Evolutionary conservation across 2,888 invertebrate species (phyloP).

Genomic region (Diplolepis rosae): DNA sequence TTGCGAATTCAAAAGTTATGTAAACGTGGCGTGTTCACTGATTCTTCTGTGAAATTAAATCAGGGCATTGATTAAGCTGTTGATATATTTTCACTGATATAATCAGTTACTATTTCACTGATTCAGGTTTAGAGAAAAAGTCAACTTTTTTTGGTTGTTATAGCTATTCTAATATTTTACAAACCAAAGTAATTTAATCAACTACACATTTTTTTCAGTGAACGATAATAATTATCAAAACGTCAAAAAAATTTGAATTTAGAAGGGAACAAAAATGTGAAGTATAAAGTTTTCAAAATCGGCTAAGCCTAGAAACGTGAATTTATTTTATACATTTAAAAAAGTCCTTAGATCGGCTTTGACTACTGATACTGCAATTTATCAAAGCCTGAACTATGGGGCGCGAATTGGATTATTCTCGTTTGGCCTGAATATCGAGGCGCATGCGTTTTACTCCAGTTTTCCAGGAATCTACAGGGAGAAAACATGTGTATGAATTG

Average conservation of each 20-base stretch:
- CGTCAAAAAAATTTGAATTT: neutral
- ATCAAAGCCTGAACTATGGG: slow-evolving; percentile 18
- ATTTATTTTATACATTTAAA: neutral
- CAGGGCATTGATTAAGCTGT: too few relatives aligned
- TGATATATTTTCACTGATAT: too few relatives aligned
- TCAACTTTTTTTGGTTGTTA: too few relatives aligned
- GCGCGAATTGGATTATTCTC: slow-evolving; percentile 49
- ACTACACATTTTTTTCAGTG: too few relatives aligned
- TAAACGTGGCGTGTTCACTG: too few relatives aligned
- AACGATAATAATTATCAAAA: too few relatives aligned
- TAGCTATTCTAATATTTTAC: too few relatives aligned
- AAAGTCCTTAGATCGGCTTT: neutral
- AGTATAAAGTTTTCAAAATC: neutral
- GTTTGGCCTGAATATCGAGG: slow-evolving; percentile 48
- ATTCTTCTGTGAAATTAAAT: too few relatives aligned
- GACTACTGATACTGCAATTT: slow-evolving; percentile 3
- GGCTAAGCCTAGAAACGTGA: neutral
- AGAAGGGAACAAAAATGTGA: neutral
- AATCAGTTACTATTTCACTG: too few relatives aligned
- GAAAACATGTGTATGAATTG: neutral
- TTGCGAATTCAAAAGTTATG: too few relatives aligned
- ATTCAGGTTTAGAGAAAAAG: too few relatives aligned
- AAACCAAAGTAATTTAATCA: too few relatives aligned
- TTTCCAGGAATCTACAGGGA: slow-evolving; percentile 33
- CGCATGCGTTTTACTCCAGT: slow-evolving; percentile 57